Evolutionary conservation across 2,797 vertebrate species (phyloP).

Genomic region (Trichosurus vulpecula): DNA sequence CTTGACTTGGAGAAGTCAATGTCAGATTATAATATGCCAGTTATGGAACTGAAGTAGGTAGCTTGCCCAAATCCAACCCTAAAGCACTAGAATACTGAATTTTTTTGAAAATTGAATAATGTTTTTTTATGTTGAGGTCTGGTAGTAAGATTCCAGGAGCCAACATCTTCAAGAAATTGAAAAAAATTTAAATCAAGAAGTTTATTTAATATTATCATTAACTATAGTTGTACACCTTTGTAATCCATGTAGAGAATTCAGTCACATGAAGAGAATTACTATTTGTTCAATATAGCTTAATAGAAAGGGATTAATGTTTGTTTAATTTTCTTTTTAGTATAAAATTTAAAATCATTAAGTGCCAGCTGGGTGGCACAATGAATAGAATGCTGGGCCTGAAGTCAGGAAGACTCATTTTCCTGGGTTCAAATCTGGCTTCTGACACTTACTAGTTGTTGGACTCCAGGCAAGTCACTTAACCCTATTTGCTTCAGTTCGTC

Average conservation of each 20-base stretch:
- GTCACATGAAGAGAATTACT: not conserved
- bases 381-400: not conserved
- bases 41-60: not conserved
- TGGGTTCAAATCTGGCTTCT: not conserved
- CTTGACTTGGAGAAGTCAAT: not conserved
- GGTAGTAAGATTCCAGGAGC: not conserved
- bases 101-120: not conserved
- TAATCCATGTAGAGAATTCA: slow-evolving; percentile 20
- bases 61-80: not conserved
- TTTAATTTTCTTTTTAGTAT: not conserved
- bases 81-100: not conserved
- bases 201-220: not conserved
- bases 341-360: not conserved
- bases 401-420: not conserved
- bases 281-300: not conserved
- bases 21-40: not conserved
- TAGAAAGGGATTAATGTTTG: not conserved
- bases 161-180: slow-evolving; percentile 1
- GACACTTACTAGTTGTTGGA: not conserved
- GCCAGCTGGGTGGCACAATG: not conserved
- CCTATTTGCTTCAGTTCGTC: not conserved
- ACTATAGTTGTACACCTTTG: not conserved
- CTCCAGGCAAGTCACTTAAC: not conserved
- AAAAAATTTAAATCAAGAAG: not conserved
- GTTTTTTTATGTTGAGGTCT: not conserved